These are phyloP conservation scores for Euclidia mi DNA, from an alignment of 2,888 invertebrate species.

Conservation along the genomic window DNA sequence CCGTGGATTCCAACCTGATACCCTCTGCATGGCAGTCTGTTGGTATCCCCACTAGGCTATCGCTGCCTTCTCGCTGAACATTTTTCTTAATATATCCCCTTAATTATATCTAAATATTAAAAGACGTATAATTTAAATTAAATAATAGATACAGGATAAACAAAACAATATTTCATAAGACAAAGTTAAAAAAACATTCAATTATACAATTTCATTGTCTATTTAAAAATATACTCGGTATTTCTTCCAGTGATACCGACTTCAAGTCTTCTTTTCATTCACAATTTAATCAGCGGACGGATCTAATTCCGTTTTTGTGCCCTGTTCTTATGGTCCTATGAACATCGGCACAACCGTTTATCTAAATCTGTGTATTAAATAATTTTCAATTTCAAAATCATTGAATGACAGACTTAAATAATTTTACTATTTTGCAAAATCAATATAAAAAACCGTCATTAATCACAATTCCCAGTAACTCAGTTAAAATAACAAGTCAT, in stretches of 20 bases:
- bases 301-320: constrained; percentile 46
- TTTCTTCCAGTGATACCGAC: constrained; percentile 31
- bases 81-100: too few species aligned
- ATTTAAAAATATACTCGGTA: constrained; percentile 30
- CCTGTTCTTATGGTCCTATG: constrained; percentile 22
- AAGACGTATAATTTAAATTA: too few species aligned
- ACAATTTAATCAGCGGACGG: constrained; percentile 45
- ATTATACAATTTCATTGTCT: too few species aligned
- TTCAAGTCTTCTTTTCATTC: constrained; percentile 23
- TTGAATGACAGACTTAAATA: background rate
- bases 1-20: too few species aligned
- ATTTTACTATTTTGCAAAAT: background rate
- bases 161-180: too few species aligned
- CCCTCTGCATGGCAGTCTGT: too few species aligned
- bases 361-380: background rate
- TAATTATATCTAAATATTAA: too few species aligned
- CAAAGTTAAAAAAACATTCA: too few species aligned
- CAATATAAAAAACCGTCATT: background rate
- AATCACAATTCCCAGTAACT: background rate
- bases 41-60: too few species aligned
- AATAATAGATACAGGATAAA: too few species aligned
- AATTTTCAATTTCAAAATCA: background rate
- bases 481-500: constrained; percentile 4
- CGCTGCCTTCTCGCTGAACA: too few species aligned
- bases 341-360: background rate